Evolutionary conservation across 2,888 invertebrate species (phyloP).

Genomic region (Plusia festucae): DNA sequence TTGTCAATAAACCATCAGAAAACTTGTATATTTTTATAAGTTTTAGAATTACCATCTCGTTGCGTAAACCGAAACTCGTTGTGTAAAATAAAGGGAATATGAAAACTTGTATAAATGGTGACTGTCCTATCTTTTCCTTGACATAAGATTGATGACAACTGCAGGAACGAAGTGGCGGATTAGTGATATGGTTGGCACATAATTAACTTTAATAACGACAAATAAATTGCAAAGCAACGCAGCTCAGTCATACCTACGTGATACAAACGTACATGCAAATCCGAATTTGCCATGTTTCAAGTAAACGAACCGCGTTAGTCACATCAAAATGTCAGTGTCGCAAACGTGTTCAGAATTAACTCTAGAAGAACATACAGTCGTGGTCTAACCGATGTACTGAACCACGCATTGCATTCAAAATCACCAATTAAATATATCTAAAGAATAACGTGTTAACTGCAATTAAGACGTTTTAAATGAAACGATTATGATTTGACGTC

Average conservation of each 20-base stretch:
- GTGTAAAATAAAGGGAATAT: too few species aligned
- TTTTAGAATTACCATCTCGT: too few species aligned
- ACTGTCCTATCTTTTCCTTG: too few species aligned
- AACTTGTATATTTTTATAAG: too few species aligned
- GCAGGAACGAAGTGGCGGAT: too few species aligned
- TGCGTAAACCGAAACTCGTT: too few species aligned
- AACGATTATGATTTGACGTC: constrained; percentile 14
- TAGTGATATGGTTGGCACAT: too few species aligned
- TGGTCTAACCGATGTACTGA: constrained; percentile 28
- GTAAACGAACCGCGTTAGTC: constrained; percentile 65
- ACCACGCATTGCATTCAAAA: constrained; percentile 36
- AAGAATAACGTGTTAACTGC: constrained; percentile 21
- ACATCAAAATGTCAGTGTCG: constrained; percentile 57
- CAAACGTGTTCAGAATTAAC: constrained; percentile 62
- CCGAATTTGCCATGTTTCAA: constrained; percentile 60
- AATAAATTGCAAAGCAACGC: constrained; percentile 52
- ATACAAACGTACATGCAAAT: constrained; percentile 13
- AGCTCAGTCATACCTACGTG: constrained; percentile 50
- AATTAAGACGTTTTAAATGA: constrained; percentile 29
- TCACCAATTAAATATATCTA: constrained; percentile 29
- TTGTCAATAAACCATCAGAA: too few species aligned
- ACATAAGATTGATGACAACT: too few species aligned
- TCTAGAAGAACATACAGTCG: constrained; percentile 24
- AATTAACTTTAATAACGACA: constrained; percentile 24
- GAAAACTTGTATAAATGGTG: too few species aligned